Evolutionary conservation across 2,888 invertebrate genomes (phyloP), one percentile per base, ranked within the genome.

Genomic region (Hyposoter didymator): DNA sequence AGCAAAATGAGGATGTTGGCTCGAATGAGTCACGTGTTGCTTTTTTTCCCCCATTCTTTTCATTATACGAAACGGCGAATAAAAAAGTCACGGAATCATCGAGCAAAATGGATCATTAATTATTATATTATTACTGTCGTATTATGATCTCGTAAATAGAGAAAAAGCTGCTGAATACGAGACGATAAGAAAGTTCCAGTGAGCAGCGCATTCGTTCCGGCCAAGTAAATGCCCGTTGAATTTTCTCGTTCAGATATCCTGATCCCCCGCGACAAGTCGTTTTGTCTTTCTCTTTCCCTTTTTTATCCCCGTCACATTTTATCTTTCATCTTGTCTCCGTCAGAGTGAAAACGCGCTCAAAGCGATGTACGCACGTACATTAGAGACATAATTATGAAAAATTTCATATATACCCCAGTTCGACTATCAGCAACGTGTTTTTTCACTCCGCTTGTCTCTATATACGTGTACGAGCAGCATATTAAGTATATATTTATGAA

Each of bases 301-400:
- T 10, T 19, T 7, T 47, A 43, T 55, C 7, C 14, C 28, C 17
- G 22, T 45, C 43, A 2, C 32, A 10, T 52, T 52, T 12, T 35
- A n/a, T 72, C n/a, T 52, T 22, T 28, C 7, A 17, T 39, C 43
- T 43, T 28, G 6, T 45, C 5, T 14, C 52, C 14, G n/a, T 39
- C 64, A 22, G 43, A 72, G 76, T 72, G 66, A 80, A 82, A 82
- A 78, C 72, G 28, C 59, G 49, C 76, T 72, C n/a, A 47, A 45
- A 67, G 35, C 55, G 35, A 52, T 43, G 19, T 22, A 47, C 62
- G 64, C 52, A 55, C 22, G 72, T 19, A 28, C 52, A 80, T 80
- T 85, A 73, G 70, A 73, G 70, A 79, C 66, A 55, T 79, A 82
- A 85, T 82, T 85, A 72, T 82, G 72, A 47, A 76, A 85, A 78